These are phyloP conservation scores for Drosophila tristis DNA, from an alignment of 1,140 invertebrate genomes.

Conservation along the genomic window DNA sequence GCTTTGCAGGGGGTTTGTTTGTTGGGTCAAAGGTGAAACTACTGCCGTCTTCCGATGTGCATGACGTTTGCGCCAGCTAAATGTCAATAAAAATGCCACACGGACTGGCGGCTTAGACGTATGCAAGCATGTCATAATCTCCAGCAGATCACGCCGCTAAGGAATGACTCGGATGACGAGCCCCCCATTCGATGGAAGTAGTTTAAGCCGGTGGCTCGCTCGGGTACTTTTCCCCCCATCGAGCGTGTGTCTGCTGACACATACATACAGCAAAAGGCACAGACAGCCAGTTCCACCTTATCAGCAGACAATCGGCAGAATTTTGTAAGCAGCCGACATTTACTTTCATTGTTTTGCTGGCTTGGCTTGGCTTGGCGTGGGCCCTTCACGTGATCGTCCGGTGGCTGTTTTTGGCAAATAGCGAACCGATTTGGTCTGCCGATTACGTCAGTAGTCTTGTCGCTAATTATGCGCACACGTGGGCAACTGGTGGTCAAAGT, in stretches of 20 bases:
- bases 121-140: slow-evolving; percentile 17
- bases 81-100: slow-evolving; percentile 38
- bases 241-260: slow-evolving; percentile 9
- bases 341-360: slow-evolving; percentile 38
- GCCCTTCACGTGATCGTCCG: slow-evolving; percentile 55
- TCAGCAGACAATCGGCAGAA: slow-evolving; percentile 27
- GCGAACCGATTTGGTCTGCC: slow-evolving; percentile 22
- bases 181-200: slow-evolving; percentile 34
- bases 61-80: slow-evolving; percentile 20
- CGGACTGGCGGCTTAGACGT: slow-evolving; percentile 24
- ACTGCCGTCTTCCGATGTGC: not conserved
- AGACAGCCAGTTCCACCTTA: slow-evolving; percentile 12
- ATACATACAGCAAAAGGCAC: slow-evolving; percentile 3
- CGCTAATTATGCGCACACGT: slow-evolving; percentile 33
- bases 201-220: not conserved
- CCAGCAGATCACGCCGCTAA: slow-evolving; percentile 47
- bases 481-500: slow-evolving; percentile 47
- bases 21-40: slow-evolving; percentile 4
- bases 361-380: too few species aligned
- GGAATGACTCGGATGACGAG: slow-evolving; percentile 46
- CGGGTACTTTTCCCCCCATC: slow-evolving; percentile 52
- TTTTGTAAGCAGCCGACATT: slow-evolving; percentile 8
- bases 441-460: slow-evolving; percentile 22
- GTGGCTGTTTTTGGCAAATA: slow-evolving; percentile 6
- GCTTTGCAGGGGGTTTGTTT: not conserved